Base-by-base conservation (phyloP, 2,888 invertebrate genomes). In the Cacoxenus indagator region DNA sequence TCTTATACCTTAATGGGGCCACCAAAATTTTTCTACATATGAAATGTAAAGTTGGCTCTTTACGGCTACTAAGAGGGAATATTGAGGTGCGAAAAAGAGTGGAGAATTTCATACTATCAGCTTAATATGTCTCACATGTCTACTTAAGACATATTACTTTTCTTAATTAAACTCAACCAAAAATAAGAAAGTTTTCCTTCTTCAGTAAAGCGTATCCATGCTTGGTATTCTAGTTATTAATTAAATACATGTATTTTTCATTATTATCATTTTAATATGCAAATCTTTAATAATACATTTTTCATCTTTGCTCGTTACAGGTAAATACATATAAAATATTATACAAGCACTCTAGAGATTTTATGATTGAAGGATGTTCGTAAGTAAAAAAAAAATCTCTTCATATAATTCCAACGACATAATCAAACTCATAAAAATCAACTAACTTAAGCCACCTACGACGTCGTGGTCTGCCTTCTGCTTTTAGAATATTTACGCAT, bases 341-440 rank as follows among this genome's bases (percentile, higher is more conserved):
- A 37, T 37, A 11, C 29, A n/a, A n/a, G 26, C 26, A 55, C 22
- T 17, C 55, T 24, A 27, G 26, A 27, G 8, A n/a, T 26, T 31
- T 8, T 61, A 4, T 22, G 61, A 65, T 45, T 31, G 24, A 37
- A 4, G 22, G 37, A 65, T 27, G 37, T n/a, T 14, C 26, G 73
- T 78, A 76, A 80, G 75, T 76, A 64, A 22, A 37, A 4, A 37
- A 37, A 37, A 5, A 37, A 37, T 37, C 37, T 1, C 8, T 37
- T 37, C 14, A 37, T 11, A 37, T 37, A 8, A 37, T 14, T 37
- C 37, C 14, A 14, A 11, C 37, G 1, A 37, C 14, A 11, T 37
- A 37, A 14, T 4, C 37, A n/a, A n/a, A n/a, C n/a, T n/a, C n/a
- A n/a, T n/a, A n/a, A 22, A 22, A 51, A 51, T 54, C 54, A 54